phyloP scores from a whole-genome alignment of 2,888 invertebrate species.

The Calameuta filiformis region DNA sequence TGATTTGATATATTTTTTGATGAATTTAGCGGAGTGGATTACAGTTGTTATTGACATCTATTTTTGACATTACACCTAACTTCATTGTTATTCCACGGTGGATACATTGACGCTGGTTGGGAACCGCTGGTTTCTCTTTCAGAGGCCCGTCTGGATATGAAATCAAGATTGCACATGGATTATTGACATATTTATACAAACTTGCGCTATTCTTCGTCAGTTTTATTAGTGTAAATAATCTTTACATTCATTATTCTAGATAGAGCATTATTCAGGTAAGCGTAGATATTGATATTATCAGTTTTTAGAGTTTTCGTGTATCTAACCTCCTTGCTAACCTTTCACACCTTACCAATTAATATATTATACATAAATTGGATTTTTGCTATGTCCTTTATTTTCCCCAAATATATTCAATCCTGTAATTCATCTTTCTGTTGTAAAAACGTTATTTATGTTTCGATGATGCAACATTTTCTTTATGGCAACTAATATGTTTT shows the following conservation, averaged over 20 bases:
- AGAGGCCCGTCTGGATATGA: constrained; percentile 33
- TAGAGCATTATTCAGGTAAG: constrained; percentile 25
- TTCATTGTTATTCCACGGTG: neutral
- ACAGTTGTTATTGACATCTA: neutral
- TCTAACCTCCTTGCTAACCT: constrained; percentile 33
- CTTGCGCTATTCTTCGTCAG: constrained; percentile 6
- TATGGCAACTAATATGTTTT: neutral
- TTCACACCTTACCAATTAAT: constrained; percentile 6
- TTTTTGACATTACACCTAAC: neutral
- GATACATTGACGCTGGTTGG: constrained; percentile 23
- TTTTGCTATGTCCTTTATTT: neutral
- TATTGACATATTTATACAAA: constrained; percentile 36
- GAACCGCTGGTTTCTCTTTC: constrained; percentile 36
- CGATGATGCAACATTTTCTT: neutral
- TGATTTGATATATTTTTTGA: neutral
- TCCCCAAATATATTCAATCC: neutral
- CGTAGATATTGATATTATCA: constrained; percentile 14
- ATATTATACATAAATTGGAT: neutral
- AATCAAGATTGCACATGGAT: constrained; percentile 47
- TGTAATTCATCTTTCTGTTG: neutral
- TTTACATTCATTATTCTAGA: constrained; percentile 19
- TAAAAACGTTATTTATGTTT: neutral
- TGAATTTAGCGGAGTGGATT: neutral
- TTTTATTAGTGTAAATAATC: constrained; percentile 23
- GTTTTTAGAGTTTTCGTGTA: constrained; percentile 3